Evolutionary conservation across 2,113 vertebrate species (phyloP), one percentile per base, ranked within the genome.

Genomic region (Cynoglossus semilaevis): DNA sequence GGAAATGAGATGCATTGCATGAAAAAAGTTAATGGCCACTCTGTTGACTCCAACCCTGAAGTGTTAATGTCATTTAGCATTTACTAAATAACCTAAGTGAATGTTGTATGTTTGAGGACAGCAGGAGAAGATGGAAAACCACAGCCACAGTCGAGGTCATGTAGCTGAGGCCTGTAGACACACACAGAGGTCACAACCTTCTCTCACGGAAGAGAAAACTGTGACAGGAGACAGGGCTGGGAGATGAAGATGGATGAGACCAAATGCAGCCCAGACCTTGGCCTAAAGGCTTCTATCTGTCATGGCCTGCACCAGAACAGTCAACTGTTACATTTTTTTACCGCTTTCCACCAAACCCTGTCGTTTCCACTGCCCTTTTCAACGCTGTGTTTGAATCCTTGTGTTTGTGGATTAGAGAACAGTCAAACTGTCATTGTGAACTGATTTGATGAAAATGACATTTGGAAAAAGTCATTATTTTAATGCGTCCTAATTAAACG

Each of bases 1-100:
- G 80, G 64, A 80, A 84, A 88, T 79, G 15, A 75, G 75, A 54
- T 66, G 58, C 63, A 70, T 76, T 80, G 70, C 72, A 29, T 29
- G 2, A 50, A 68, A 64, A 59, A 65, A 3, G 4, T 1, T 10
- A 72, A 40, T 67, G 49, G 53, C 53, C 65, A 70, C 38, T 42
- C 68, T 15, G 16, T 37, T 50, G 46, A 4, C 18, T 48, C 52
- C 58, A 13, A 13, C 51, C 16, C 18, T 14, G 7, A 5, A 60
- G 11, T 13, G 41, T 41, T 58, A 53, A 66, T 35, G 11, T 18
- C 15, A 14, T 59, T 61, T 37, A 34, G 59, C 51, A 57, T 58
- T 47, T 13, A 60, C 43, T 60, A 52, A 14, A 40, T 22, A 16
- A 34, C 46, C 43, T 4, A 49, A 54, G 63, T 35, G 36, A 58